phyloP scores from a whole-genome alignment of 2,797 vertebrate species.

The Microctenopoma stevenorrisi region DNA sequence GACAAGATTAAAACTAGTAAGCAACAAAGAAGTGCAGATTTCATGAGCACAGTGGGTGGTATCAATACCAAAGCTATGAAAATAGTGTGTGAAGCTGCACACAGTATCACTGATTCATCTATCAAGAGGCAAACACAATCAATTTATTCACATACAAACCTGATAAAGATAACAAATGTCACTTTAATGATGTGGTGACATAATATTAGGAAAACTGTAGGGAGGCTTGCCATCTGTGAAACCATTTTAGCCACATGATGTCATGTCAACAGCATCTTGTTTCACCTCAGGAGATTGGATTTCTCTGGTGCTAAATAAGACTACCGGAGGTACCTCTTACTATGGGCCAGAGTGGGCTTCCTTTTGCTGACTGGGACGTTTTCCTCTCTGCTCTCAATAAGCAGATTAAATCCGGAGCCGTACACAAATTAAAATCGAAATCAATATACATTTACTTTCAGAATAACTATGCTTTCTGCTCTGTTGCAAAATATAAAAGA shows the following conservation, averaged over 20 bases:
- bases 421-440: neutral
- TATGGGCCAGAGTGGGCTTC: slow-evolving; percentile 49
- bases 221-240: slow-evolving; percentile 48
- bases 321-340: slow-evolving; percentile 55
- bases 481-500: neutral
- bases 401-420: slow-evolving; percentile 6
- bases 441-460: neutral
- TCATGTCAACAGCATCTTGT: slow-evolving; percentile 68
- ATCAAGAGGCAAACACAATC: slow-evolving; percentile 57
- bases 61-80: slow-evolving; percentile 35
- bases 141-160: slow-evolving; percentile 44
- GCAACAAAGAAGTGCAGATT: neutral
- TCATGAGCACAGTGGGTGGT: slow-evolving; percentile 14
- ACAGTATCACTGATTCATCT: slow-evolving; percentile 40
- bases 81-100: slow-evolving; percentile 1
- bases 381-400: slow-evolving; percentile 11
- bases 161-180: slow-evolving; percentile 65
- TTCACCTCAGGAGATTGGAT: slow-evolving; percentile 70
- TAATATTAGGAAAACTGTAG: slow-evolving; percentile 67
- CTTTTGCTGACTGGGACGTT: slow-evolving; percentile 40
- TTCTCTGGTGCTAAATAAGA: slow-evolving; percentile 73
- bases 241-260: slow-evolving; percentile 75
- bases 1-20: neutral
- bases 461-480: neutral
- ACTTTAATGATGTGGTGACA: slow-evolving; percentile 71